Evolutionary conservation across 1,140 invertebrate genomes (phyloP).

Genomic region (Euura saliciscinereae): DNA sequence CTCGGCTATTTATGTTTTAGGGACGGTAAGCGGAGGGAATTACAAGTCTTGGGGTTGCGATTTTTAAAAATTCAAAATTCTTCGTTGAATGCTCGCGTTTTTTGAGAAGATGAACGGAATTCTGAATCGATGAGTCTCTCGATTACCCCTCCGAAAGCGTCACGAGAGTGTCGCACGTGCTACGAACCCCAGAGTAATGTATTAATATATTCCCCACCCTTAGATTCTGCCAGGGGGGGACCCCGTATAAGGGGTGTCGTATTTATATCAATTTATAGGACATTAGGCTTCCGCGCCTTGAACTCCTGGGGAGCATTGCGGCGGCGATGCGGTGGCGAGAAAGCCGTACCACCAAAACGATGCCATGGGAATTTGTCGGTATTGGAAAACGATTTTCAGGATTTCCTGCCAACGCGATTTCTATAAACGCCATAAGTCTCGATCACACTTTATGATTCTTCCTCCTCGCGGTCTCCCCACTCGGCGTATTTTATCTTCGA

Average conservation of each 20-base stretch:
- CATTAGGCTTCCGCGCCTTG: slow-evolving; percentile 15
- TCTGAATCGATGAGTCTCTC: neutral
- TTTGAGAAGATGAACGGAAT: too few species aligned
- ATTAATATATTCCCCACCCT: slow-evolving; percentile 24
- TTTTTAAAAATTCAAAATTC: too few species aligned
- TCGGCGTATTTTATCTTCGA: neutral
- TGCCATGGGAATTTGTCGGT: slow-evolving; percentile 10
- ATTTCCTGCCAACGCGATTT: slow-evolving; percentile 15
- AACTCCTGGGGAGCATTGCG: neutral
- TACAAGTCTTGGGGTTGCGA: too few species aligned
- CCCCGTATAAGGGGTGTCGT: slow-evolving; percentile 11
- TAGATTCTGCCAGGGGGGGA: neutral
- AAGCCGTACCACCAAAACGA: neutral
- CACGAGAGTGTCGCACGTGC: neutral
- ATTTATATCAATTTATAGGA: slow-evolving; percentile 25
- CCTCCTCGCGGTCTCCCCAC: neutral
- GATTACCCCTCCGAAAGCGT: neutral
- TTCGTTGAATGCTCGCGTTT: too few species aligned
- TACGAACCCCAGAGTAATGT: slow-evolving; percentile 17
- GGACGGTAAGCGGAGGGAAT: too few species aligned
- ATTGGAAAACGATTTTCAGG: slow-evolving; percentile 11
- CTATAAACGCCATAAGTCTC: slow-evolving; percentile 10
- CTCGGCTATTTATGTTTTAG: neutral
- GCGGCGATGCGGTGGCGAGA: slow-evolving; percentile 8
- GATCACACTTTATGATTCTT: slow-evolving; percentile 11